Conservation (phyloP, 2,113 vertebrate genomes). For the Atlantisia rogersi region DNA sequence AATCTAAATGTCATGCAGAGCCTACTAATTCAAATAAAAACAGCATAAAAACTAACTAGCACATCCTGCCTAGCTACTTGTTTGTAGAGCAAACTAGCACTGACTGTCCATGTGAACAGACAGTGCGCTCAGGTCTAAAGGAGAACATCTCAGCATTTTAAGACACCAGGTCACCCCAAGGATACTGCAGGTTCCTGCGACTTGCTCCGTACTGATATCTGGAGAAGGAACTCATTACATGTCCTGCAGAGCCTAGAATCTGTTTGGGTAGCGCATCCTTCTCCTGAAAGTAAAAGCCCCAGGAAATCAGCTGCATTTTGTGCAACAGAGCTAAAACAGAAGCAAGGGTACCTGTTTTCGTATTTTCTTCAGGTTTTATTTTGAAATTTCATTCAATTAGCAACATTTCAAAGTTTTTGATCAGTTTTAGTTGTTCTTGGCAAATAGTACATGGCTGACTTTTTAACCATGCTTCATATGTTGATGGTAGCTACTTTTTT, state of each 20-base stretch:
- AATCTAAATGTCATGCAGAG: not conserved
- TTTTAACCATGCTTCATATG: not conserved
- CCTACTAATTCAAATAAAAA: not conserved
- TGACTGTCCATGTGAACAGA: not conserved
- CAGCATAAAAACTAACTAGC: not conserved
- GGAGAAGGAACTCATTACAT: not conserved
- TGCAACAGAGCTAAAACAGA: not conserved
- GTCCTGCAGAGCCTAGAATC: not conserved
- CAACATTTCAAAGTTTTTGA: not conserved
- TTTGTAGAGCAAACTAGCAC: not conserved
- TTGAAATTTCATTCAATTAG: not conserved
- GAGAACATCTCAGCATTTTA: not conserved
- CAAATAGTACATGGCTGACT: not conserved
- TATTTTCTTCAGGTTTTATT: not conserved
- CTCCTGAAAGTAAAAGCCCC: not conserved
- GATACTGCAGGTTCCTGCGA: not conserved
- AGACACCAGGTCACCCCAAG: not conserved
- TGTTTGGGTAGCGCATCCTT: not conserved
- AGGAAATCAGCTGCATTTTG: not conserved
- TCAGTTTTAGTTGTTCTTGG: not conserved
- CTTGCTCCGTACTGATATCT: not conserved
- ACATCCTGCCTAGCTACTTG: not conserved
- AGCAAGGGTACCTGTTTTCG: not conserved
- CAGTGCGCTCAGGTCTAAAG: not conserved
- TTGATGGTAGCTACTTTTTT: not conserved